Evolutionary conservation across 2,888 invertebrate species (phyloP).

Genomic region (Scaptomyza parva): DNA sequence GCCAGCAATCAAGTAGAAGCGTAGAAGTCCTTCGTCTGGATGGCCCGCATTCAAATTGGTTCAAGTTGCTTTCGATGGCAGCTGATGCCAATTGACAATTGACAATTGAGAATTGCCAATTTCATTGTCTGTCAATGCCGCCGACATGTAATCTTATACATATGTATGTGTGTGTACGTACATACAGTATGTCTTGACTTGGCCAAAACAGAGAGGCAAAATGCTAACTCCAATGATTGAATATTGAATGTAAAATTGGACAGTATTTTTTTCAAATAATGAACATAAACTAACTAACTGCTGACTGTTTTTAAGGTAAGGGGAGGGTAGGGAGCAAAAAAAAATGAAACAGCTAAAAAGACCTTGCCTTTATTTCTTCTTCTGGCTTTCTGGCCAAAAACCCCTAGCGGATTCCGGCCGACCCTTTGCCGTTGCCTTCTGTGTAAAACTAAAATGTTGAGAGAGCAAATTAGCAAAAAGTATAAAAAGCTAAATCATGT

Average conservation of each 20-base stretch:
- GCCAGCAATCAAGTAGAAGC: slow-evolving; percentile 19
- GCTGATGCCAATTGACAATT: slow-evolving; percentile 11
- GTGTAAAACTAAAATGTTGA: slow-evolving; percentile 66
- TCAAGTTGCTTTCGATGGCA: slow-evolving; percentile 25
- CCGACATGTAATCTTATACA: slow-evolving; percentile 1
- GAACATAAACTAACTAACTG: slow-evolving; percentile 6
- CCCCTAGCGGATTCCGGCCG: slow-evolving; percentile 10
- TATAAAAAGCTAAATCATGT: slow-evolving; percentile 78
- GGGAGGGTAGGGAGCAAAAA: slow-evolving; percentile 10
- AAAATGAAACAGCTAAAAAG: not conserved
- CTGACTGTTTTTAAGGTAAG: slow-evolving; percentile 4
- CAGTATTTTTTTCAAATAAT: slow-evolving; percentile 22
- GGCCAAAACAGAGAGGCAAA: slow-evolving; percentile 36
- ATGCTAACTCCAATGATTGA: slow-evolving; percentile 12
- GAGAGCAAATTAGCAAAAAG: slow-evolving; percentile 73
- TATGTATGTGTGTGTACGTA: slow-evolving; percentile 16
- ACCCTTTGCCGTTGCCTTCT: slow-evolving; percentile 53
- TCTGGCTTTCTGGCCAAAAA: slow-evolving; percentile 17
- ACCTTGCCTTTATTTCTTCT: slow-evolving; percentile 13
- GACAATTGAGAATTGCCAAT: too few species aligned
- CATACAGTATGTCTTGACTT: slow-evolving; percentile 37
- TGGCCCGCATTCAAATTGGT: slow-evolving; percentile 42
- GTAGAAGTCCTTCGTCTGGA: slow-evolving; percentile 21
- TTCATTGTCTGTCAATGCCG: slow-evolving; percentile 18
- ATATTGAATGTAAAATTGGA: slow-evolving; percentile 6